Conservation (phyloP, 2,113 vertebrate species). For the Channa maculata region DNA sequence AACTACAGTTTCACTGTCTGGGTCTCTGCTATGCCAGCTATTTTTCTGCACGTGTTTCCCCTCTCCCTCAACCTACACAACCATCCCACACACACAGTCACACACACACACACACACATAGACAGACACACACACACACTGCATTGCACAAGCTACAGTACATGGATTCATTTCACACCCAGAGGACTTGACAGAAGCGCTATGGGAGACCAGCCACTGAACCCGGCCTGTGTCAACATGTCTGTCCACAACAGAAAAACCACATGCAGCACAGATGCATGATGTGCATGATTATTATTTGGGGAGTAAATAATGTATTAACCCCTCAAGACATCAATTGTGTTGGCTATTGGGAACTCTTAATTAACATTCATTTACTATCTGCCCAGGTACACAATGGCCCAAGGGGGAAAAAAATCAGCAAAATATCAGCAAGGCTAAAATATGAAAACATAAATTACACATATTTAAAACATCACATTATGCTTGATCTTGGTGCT, state of each 20-base stretch:
- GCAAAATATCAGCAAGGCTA: constrained; percentile 5
- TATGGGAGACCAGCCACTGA: neutral
- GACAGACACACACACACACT: neutral
- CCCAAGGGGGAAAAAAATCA: neutral
- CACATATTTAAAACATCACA: neutral
- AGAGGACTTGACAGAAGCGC: neutral
- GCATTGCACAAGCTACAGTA: neutral
- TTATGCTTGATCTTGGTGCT: too few species aligned
- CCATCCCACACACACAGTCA: too few species aligned
- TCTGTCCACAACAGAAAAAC: constrained; percentile 25
- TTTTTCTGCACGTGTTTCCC: too few species aligned
- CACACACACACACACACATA: neutral
- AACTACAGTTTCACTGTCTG: constrained; percentile 45
- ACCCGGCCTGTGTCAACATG: constrained; percentile 31
- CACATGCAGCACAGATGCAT: constrained; percentile 21
- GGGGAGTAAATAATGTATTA: constrained; percentile 28
- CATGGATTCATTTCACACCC: constrained; percentile 52
- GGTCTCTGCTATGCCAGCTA: neutral
- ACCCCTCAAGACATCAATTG: constrained; percentile 4
- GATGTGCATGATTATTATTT: constrained; percentile 21
- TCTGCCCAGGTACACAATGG: constrained; percentile 4
- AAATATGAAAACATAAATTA: neutral
- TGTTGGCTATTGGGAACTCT: constrained; percentile 29
- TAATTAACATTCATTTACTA: constrained; percentile 51
- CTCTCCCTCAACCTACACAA: too few species aligned